Evolutionary conservation across 2,797 vertebrate species (phyloP), one percentile per base, ranked within the genome.

Genomic region (Semaprochilodus insignis): DNA sequence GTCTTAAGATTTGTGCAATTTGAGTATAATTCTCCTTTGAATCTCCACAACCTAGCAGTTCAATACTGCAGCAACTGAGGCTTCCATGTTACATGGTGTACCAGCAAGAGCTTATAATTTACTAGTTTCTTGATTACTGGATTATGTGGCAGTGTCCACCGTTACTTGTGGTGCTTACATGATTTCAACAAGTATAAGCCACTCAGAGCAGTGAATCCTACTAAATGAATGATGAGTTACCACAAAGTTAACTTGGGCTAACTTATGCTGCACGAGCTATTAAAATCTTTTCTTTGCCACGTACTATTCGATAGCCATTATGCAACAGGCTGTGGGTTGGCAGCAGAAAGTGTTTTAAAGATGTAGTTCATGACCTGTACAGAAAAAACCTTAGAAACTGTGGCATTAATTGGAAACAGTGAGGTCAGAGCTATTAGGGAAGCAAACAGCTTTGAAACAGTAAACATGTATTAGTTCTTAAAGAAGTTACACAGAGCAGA

Each of bases 391-490:
- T 34, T 65, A 52, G 6, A 54, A 54, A 36, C 48, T 19, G 27
- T 19, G 55, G n/a, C 51, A 57, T 67, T 65, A 66, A 78, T 17
- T 55, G 14, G 7, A 78, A 78, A 66, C 48, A 40, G 16, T 27
- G 65, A 31, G 8, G 65, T 67, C 5, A 21, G 65, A 67, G 31
- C 31, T 4, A 7, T 36, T 66, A 31, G 7, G 62, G 62, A 25
- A 63, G 15, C 10, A 48, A 8, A 65, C 31, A 34, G n/a, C 62
- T 65, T 65, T 65, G 60, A 65, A 65, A 31, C 15, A 40, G 17
- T 70, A 48, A 70, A 70, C 21, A 23, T 70, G 11, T 5, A 70
- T 23, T 70, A 48, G 21, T n/a, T 44, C 36, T 70, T 14, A 23
- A 70, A 23, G 5, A 70, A 44, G 25, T 16, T 44, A 34, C 40